Percentiles rank a stretch among this genome's conserved stretches.
Conservation (phyloP, 2,888 invertebrate genomes). For the Chloroclystis v-ata region DNA sequence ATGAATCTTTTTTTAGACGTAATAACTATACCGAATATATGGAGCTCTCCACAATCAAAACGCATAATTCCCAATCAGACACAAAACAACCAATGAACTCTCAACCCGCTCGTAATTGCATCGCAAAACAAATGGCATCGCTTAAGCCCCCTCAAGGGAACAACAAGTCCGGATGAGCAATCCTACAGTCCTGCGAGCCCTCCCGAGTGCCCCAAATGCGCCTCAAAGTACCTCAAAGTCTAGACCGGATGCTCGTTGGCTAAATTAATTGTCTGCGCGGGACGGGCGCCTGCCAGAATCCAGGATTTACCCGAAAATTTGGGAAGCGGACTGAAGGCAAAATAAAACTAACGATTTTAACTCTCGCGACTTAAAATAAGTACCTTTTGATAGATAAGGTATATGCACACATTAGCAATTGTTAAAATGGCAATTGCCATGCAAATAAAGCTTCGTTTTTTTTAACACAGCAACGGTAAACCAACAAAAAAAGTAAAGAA, state of each 20-base stretch:
- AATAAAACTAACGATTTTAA: too few species aligned
- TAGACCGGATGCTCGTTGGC: conserved; percentile 52
- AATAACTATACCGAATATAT: too few species aligned
- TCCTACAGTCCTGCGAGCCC: conserved; percentile 22
- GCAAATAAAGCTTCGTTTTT: too few species aligned
- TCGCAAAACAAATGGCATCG: conserved; percentile 6
- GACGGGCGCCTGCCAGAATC: conserved; percentile 10
- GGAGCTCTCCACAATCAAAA: neutral
- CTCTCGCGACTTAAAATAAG: too few species aligned
- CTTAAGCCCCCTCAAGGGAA: conserved; percentile 7
- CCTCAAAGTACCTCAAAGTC: conserved; percentile 33
- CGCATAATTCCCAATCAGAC: neutral
- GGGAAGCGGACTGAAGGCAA: neutral
- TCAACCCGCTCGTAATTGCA: neutral
- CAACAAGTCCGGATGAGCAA: conserved; percentile 17
- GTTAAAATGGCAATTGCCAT: too few species aligned
- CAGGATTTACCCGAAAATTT: conserved; percentile 2
- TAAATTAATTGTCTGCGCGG: conserved; percentile 47
- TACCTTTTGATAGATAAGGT: too few species aligned
- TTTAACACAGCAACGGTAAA: too few species aligned
- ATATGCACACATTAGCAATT: too few species aligned
- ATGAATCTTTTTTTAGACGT: too few species aligned
- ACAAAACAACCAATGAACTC: neutral
- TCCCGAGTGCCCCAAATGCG: conserved; percentile 11
- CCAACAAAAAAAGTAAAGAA: too few species aligned